Conservation (phyloP, 2,113 vertebrate species). For the Plecotus auritus region DNA sequence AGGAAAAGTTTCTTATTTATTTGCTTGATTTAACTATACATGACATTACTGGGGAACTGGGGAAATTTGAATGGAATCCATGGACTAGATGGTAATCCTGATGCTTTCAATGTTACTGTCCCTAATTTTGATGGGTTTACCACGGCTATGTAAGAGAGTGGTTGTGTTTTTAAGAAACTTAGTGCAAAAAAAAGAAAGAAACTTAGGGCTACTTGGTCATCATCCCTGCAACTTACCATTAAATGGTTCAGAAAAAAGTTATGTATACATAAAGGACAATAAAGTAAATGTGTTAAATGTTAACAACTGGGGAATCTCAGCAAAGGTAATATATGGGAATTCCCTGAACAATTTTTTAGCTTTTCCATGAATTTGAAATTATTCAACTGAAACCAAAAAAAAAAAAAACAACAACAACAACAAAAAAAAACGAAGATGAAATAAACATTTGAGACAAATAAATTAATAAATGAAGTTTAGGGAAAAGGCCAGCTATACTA, state of each 20-base stretch:
- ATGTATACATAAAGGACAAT: background rate
- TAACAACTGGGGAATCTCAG: background rate
- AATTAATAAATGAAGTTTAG: background rate
- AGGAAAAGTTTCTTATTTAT: background rate
- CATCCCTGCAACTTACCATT: background rate
- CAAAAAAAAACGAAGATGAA: background rate
- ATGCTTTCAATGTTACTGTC: background rate
- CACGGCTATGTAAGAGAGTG: background rate
- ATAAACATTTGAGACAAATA: background rate
- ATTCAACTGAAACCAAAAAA: slow-evolving; percentile 6
- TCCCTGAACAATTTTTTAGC: background rate
- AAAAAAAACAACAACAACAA: too few species aligned
- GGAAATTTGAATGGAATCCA: background rate
- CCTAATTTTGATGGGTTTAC: background rate
- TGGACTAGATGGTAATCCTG: background rate
- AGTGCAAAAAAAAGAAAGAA: background rate
- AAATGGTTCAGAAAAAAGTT: background rate
- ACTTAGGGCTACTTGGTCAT: background rate
- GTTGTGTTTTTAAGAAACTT: background rate
- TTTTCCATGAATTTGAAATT: background rate
- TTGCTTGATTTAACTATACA: background rate
- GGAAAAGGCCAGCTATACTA: background rate
- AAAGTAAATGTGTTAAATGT: background rate
- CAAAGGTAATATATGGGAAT: background rate
- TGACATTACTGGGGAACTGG: background rate